Conservation (phyloP, 2,888 invertebrate genomes). For the Callosobruchus maculatus region DNA sequence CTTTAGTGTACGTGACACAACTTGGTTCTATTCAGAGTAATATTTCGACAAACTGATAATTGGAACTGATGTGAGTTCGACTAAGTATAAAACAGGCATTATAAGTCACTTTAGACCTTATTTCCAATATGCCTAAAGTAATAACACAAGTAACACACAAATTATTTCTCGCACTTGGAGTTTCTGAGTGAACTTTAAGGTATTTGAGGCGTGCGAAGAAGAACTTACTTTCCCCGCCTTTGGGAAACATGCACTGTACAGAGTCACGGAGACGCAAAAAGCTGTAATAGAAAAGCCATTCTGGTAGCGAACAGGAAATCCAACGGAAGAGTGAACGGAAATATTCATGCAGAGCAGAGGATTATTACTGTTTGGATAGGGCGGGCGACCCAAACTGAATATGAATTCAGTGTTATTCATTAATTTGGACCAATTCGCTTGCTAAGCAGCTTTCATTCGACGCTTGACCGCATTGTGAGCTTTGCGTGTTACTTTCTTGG, state of each 20-base stretch:
- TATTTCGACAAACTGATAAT: too few relatives aligned
- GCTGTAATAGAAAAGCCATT: not conserved
- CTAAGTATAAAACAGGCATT: too few relatives aligned
- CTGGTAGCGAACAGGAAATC: not conserved
- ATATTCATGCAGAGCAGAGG: not conserved
- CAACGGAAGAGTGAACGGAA: not conserved
- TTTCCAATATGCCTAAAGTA: too few relatives aligned
- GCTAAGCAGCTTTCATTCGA: not conserved
- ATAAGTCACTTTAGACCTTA: too few relatives aligned
- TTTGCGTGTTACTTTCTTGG: not conserved
- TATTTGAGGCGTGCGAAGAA: not conserved
- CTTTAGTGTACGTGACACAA: too few relatives aligned
- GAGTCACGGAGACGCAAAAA: not conserved
- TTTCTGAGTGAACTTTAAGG: not conserved
- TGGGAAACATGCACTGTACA: not conserved
- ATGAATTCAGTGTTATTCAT: not conserved
- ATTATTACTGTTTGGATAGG: not conserved
- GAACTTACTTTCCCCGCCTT: not conserved
- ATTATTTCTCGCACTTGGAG: too few relatives aligned
- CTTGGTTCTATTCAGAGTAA: too few relatives aligned
- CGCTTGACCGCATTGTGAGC: not conserved
- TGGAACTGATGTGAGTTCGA: too few relatives aligned
- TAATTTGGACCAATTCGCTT: not conserved
- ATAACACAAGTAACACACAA: too few relatives aligned
- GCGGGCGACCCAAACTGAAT: not conserved